Evolutionary conservation across 2,888 invertebrate species (phyloP).

Genomic region (Magallana nippona): DNA sequence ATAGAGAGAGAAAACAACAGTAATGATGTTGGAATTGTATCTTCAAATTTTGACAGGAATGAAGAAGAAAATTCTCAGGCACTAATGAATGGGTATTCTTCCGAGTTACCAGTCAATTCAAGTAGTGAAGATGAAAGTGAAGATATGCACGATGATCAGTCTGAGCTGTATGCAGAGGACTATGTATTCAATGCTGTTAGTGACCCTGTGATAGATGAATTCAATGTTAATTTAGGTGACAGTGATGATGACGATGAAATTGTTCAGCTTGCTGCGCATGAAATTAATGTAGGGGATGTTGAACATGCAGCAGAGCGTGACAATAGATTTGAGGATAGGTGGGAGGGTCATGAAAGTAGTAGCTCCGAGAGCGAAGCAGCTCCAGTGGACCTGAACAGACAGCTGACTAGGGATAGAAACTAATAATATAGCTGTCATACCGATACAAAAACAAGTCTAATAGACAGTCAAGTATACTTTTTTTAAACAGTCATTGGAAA

Average conservation of each 20-base stretch:
- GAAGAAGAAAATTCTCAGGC: conserved; percentile 51
- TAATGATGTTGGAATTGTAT: neutral
- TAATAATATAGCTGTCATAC: neutral
- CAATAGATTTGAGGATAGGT: conserved; percentile 41
- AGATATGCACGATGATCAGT: conserved; percentile 75
- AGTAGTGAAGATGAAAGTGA: conserved; percentile 72
- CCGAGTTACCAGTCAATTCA: conserved; percentile 56
- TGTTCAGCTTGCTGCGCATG: conserved; percentile 65
- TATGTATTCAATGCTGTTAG: conserved; percentile 70
- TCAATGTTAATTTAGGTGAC: conserved; percentile 67
- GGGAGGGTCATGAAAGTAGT: conserved; percentile 44
- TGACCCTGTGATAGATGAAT: conserved; percentile 69
- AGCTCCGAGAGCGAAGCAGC: conserved; percentile 36
- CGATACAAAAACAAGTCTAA: no score
- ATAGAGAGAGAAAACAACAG: conserved; percentile 51
- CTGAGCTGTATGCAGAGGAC: conserved; percentile 75
- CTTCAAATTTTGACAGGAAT: conserved; percentile 50
- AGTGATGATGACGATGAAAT: conserved; percentile 72
- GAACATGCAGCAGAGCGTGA: conserved; percentile 53
- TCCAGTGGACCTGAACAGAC: conserved; percentile 26
- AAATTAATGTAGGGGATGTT: conserved; percentile 58
- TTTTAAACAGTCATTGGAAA: no score
- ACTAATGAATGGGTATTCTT: conserved; percentile 66
- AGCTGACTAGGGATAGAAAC: conserved; percentile 10
- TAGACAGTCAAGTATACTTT: no score